Evolutionary conservation across 2,888 invertebrate species (phyloP), one percentile per base, ranked within the genome.

Genomic region (Steromphala cineraria): DNA sequence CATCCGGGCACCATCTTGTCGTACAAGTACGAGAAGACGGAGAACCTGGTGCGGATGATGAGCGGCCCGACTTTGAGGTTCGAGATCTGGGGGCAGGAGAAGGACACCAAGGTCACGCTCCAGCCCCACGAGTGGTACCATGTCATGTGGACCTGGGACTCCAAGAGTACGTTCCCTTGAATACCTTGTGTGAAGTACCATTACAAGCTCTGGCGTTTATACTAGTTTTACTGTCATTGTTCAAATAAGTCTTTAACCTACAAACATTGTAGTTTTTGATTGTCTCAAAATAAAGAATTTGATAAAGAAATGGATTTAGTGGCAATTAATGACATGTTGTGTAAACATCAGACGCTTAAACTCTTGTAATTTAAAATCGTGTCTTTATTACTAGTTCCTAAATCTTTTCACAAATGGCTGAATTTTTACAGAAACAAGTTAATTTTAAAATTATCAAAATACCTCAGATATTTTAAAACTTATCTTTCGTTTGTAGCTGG

Each of bases 61-160:
- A 90, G 89, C 79, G 90, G 91, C 10, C 90, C 91, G 0, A 86
- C 80, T 17, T 83, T 92, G 62, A 82, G 81, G 13, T 87, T 92
- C 76, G 82, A 86, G 46, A 84, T 93, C 17, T 88, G 86, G 83
- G 85, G 85, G 17, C 83, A 87, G 56, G 31, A 80, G 2, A 82
- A 89, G 5, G 75, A 80, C 17, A 91, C 91, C 0, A 83, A 84
- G 40, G 79, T 91, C 31, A 82, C 75, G 8, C 85, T 92, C 62
- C 80, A 84, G n/a, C 79, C 81, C 8, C 80, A 88, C 40, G 81
- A 82, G 36, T 92, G 92, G 92, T 87, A 85, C 8, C 92, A 93
- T 81, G 84, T 93, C 13, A 88, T 90, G 1, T 90, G 91, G 90
- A 90, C 91, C 4, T 92, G 92, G 92, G 83, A 84, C 13, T 87